A percentile compares a stretch with the other conserved stretches of the same genome.
Evolutionary conservation across 2,888 invertebrate species (phyloP).

Genomic region (Euplagia quadripunctaria): DNA sequence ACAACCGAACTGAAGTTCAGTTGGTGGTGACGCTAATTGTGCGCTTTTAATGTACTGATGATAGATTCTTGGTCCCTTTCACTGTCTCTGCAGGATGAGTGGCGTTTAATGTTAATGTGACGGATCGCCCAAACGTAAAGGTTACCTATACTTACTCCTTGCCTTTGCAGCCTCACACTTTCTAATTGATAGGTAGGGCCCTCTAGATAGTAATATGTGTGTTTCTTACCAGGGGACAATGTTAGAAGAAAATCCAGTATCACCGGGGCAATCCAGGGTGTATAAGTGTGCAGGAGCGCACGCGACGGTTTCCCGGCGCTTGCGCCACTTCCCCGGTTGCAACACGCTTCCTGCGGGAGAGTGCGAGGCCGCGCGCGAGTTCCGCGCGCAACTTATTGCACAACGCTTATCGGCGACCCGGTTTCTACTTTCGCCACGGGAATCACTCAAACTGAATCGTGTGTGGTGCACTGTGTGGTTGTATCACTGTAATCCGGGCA

Average conservation of each 20-base stretch:
- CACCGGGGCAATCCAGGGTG: conserved; percentile 76
- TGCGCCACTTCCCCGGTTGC: conserved; percentile 86
- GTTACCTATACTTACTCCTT: conserved; percentile 34
- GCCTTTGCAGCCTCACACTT: conserved; percentile 36
- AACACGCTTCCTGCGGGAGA: conserved; percentile 85
- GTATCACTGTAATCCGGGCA: conserved; percentile 86
- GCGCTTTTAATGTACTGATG: conserved; percentile 68
- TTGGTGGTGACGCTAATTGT: conserved; percentile 73
- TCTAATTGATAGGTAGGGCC: conserved; percentile 38
- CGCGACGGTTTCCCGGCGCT: conserved; percentile 80
- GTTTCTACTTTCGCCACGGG: conserved; percentile 79
- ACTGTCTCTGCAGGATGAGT: conserved; percentile 60
- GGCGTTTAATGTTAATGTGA: conserved; percentile 55
- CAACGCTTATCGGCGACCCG: conserved; percentile 81
- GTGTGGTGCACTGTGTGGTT: conserved; percentile 73
- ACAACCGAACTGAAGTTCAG: conserved; percentile 80
- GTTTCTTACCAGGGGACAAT: conserved; percentile 68
- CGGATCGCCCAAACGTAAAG: conserved; percentile 48
- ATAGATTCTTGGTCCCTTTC: conserved; percentile 71
- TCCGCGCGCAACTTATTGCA: conserved; percentile 80
- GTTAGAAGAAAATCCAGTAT: conserved; percentile 66
- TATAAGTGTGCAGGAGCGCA: conserved; percentile 72
- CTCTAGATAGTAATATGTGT: conserved; percentile 28
- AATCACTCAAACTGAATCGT: conserved; percentile 81
- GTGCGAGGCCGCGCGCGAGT: conserved; percentile 83